Base-by-base conservation (phyloP, 1,140 invertebrate species). In the Drosophila pruinosa region DNA sequence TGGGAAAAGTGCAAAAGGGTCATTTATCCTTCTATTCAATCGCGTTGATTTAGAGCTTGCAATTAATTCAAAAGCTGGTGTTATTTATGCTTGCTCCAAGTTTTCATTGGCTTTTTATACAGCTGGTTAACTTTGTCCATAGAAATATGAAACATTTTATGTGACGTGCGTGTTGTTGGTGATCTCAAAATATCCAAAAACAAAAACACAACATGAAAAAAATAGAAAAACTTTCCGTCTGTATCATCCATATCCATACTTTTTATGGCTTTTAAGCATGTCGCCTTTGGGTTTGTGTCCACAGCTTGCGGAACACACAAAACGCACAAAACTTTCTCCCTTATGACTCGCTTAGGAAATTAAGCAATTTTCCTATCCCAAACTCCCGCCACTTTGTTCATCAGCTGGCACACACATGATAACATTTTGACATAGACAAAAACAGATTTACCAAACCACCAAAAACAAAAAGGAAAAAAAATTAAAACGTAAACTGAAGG, bases 331-430 rank as follows among this genome's bases (percentile, higher is more conserved):
- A 85, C 68, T 79, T 85, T 83, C 75, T 85, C 80, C 75, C 76
- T 85, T 85, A 85, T 83, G 80, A 59, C 56, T 85, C 72, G 76
- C 80, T 79, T 85, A 76, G 85, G 80, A 85, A 85, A 85, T 85
- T 79, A 85, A 85, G 79, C 79, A 83, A 85, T 79, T 85, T 78
- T 43, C 58, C 28, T 28, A 52, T 10, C 31, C 19, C 24, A 1
- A n/a, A n/a, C 10, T 7, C 34, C 5, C 36, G 6, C 39, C 39
- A 19, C 14, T 12, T 31, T 1, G 17, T 10, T 17, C 15, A 14
- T 48, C 43, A 39, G 22, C 15, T 28, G 5, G 10, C 61, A 24
- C 57, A 64, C 75, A 74, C 79, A 81, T 77, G 78, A 78, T 71
- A 63, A 65, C 62, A 50, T 77, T 77, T 64, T 63, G 38, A 39